Percentiles rank a stretch among this genome's conserved stretches.
phyloP scores from a whole-genome alignment of 2,797 vertebrate genomes.

The Astyanax mexicanus region DNA sequence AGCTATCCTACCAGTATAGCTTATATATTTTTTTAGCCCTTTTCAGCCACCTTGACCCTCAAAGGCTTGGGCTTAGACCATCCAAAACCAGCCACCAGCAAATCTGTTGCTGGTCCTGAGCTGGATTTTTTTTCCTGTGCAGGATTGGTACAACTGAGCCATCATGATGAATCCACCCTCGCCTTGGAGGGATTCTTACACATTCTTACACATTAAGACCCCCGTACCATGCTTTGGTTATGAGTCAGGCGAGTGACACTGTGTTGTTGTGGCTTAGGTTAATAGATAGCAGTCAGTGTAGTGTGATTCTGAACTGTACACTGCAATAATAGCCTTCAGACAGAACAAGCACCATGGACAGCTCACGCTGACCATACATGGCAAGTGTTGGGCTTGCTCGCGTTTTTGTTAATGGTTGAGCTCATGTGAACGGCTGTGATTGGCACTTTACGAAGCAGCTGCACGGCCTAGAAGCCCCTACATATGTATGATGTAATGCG shows the following conservation, averaged over 20 bases:
- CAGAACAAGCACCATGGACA: conserved; percentile 64
- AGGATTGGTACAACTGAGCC: no score
- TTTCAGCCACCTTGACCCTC: no score
- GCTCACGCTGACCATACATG: conserved; percentile 64
- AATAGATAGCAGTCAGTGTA: conserved; percentile 64
- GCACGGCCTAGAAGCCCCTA: conserved; percentile 1
- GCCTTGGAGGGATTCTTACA: neutral
- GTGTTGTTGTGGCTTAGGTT: neutral
- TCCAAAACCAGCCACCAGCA: no score
- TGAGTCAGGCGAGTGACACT: neutral
- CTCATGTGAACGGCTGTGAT: neutral
- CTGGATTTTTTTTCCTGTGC: no score
- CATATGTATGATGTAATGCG: conserved; percentile 26
- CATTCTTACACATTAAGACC: no score
- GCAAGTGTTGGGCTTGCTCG: conserved; percentile 50
- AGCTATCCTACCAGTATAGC: no score
- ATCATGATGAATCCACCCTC: neutral
- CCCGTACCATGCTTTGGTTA: neutral
- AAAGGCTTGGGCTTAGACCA: no score
- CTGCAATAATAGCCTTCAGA: conserved; percentile 56
- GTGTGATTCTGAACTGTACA: conserved; percentile 60
- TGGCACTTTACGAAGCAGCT: conserved; percentile 1
- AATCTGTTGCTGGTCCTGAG: no score
- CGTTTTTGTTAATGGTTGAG: conserved; percentile 29
- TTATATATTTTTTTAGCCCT: no score